Evolutionary conservation across 2,888 invertebrate genomes (phyloP), one percentile per base, ranked within the genome.

Genomic region (Scrobipalpa costella): DNA sequence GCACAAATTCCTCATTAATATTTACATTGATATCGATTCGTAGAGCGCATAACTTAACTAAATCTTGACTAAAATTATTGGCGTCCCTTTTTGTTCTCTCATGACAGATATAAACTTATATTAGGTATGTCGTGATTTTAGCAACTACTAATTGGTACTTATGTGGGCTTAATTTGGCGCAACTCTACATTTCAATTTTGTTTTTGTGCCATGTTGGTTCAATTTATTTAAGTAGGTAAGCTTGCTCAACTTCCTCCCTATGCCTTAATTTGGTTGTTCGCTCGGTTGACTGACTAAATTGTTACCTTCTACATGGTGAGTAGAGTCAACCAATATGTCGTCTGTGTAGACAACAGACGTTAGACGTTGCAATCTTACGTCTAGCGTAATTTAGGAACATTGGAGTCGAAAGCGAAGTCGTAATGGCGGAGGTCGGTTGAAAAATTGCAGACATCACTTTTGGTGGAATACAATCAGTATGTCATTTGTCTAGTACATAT

Each of bases 361-460:
- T n/a, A 52, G 52, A 6, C 5, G 19, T 52, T 52, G 52, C 17
- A 27, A 52, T 52, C 17, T 52, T 13, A 0, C 11, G 19, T 19
- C 13, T 52, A 27, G 15, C 7, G 7, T 52, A 52, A 27, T 52
- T 52, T 52, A 5, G 52, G 21, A 27, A 27, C 52, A 11, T 21
- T 27, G 52, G 2, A 17, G 47, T 27, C 27, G 27, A 52, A 27
- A 52, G 27, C 17, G 52, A 52, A 52, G 27, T 21, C 52, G 52
- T 52, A 52, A 52, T 27, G 13, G 52, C 27, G 9, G 49, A 49
- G 27, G 3, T 47, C 7, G 13, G 11, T 27, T 52, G 52, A 52
- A 52, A 52, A 52, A 52, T 52, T 19, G 49, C 52, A 27, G 17
- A 50, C 19, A 50, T 50, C 15, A 7, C 17, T 8, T 27, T 52